Base-by-base conservation (phyloP, 1,140 invertebrate genomes). In the Ganaspis sp. region DNA sequence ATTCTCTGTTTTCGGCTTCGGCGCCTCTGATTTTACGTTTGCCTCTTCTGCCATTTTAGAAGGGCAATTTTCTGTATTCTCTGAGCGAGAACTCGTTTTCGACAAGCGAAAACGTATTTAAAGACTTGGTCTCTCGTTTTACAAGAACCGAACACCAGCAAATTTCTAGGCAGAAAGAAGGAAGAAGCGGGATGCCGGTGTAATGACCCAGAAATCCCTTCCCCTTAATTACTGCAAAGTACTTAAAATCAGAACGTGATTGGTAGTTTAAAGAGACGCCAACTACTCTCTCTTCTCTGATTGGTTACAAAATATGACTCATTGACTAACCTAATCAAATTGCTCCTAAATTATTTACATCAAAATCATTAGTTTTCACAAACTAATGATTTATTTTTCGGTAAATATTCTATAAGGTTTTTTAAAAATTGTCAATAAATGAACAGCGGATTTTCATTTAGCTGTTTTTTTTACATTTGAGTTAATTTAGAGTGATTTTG, bases 1-100 rank as follows among this genome's bases (percentile, higher is more conserved):
- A 12, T 83, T 89, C 12, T 90, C 87, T 0, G 73, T 75, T 5
- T 86, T 53, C 0, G 83, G 23, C n/a, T 83, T 89, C 17, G 77
- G 70, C 5, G 78, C 1, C 15, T 90, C 89, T 0, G 77, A 12
- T 17, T 90, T 90, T 0, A 85, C 81, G 9, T 82, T 85, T 1
- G 83, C 71, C 0, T 85, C 85, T 54, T 90, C 89, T 0, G 85
- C 81, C 69, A 64, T 64, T 1, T 29, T 64, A 26, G 17, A 17
- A 17, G 45, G 12, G 26, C 23, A 26, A 8, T 26, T 26, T 15
- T 64, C 21, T 64, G 6, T 1, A 5, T n/a, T 6, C 6, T 49
- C n/a, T 64, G 8, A 64, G 23, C 58, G 23, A 49, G 45, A 49
- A 49, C 29, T 29, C 21, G 23, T 29, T n/a, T 29, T 64, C 58